Evolutionary conservation across 2,888 invertebrate species (phyloP), one percentile per base, ranked within the genome.

Genomic region (Nomada fabriciana): DNA sequence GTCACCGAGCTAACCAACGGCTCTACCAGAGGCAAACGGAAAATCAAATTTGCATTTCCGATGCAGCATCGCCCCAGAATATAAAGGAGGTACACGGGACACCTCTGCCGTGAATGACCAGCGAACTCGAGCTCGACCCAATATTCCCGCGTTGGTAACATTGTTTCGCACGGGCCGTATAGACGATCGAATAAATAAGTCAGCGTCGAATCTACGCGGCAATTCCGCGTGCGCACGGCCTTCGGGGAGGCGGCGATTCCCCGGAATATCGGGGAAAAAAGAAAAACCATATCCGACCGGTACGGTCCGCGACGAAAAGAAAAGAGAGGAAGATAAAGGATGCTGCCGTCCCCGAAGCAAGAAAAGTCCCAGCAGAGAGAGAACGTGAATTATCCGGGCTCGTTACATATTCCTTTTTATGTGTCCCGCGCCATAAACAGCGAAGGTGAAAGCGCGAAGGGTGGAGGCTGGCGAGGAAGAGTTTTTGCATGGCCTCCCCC

Each of bases 361-460:
- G 2, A 36, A 0, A 15, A 18, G 78, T 80, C 80, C 78, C 83
- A 83, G 76, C 64, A 70, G 84, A 77, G 64, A 61, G 81, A 76
- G 86, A 89, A 89, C 89, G 89, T 91, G 92, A 93, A 92, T 93
- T 92, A 93, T 93, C 92, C 89, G 86, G 80, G 84, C 89, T 93
- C 93, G 91, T 94, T 93, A 92, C 91, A 91, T 93, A 94, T 94
- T 93, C 93, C 91, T 91, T 93, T 93, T 93, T 93, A 93, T 92
- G 92, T 90, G 90, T 89, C 88, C 87, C 89, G 80, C 82, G 89
- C 91, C 89, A 92, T 92, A 92, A 93, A 93, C 89, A 89, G 90
- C 84, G 87, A 86, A 80, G 85, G 80, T 82, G 78, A 83, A 83
- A 68, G 78, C 78, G 82, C 73, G 80, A 67, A 71, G 80, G 70